phyloP scores from a whole-genome alignment of 2,888 invertebrate genomes.

The Cyclophora punctaria region DNA sequence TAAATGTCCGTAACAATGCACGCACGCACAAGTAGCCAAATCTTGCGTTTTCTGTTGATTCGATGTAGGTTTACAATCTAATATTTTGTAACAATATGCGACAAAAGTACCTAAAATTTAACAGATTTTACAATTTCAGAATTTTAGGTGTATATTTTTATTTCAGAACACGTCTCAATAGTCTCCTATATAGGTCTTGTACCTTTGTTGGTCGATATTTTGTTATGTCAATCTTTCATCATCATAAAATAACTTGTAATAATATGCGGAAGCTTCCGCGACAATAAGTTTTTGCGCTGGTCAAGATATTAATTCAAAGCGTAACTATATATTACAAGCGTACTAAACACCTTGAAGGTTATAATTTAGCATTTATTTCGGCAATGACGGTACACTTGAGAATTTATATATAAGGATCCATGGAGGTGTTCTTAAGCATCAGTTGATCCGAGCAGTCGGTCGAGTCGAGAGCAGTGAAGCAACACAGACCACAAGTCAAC shows the following conservation, averaged over 20 bases:
- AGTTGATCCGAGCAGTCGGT: slow-evolving; percentile 53
- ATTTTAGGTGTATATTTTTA: too few species aligned
- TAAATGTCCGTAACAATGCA: background rate
- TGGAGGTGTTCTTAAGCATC: slow-evolving; percentile 38
- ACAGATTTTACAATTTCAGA: too few species aligned
- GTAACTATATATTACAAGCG: slow-evolving; percentile 3
- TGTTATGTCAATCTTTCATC: too few species aligned
- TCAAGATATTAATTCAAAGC: slow-evolving; percentile 10
- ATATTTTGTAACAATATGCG: background rate
- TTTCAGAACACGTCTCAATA: too few species aligned
- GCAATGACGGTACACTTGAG: slow-evolving; percentile 14
- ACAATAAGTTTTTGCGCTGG: slow-evolving; percentile 9
- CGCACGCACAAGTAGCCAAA: too few species aligned
- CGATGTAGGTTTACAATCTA: background rate
- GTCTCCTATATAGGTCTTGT: too few species aligned
- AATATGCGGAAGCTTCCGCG: slow-evolving; percentile 16
- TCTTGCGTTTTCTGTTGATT: too few species aligned
- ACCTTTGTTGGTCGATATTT: too few species aligned
- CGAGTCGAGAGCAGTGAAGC: slow-evolving; percentile 30
- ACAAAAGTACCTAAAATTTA: background rate
- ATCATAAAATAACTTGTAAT: slow-evolving; percentile 1
- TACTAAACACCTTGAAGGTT: slow-evolving; percentile 44
- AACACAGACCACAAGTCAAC: slow-evolving; percentile 54
- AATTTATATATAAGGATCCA: slow-evolving; percentile 53
- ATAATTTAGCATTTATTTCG: slow-evolving; percentile 43